Evolutionary conservation across 2,113 vertebrate genomes (phyloP).

Genomic region (Caranx ignobilis): DNA sequence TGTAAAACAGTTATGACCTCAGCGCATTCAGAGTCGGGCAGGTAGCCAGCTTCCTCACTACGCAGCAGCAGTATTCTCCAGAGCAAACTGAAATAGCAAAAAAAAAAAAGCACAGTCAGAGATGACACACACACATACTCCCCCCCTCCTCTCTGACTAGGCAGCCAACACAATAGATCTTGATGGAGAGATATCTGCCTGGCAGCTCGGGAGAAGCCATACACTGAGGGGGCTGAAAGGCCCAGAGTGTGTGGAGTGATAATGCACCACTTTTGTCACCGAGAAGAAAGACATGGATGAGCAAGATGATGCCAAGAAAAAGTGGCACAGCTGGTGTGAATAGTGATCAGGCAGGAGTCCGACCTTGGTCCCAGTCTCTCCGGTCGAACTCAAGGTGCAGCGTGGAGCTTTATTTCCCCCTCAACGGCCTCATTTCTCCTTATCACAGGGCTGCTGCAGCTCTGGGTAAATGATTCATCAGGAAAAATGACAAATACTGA

Average conservation of each 20-base stretch:
- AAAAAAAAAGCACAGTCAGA: slow-evolving; percentile 56
- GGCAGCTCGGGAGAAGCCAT: slow-evolving; percentile 49
- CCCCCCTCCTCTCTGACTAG: slow-evolving; percentile 22
- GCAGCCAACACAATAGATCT: slow-evolving; percentile 57
- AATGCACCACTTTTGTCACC: slow-evolving; percentile 19
- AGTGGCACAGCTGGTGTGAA: not conserved
- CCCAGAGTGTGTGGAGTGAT: slow-evolving; percentile 35
- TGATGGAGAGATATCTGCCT: slow-evolving; percentile 66
- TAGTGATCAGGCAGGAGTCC: slow-evolving; percentile 3
- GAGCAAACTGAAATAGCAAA: slow-evolving; percentile 61
- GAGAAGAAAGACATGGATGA: not conserved
- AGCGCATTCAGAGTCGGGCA: slow-evolving; percentile 59
- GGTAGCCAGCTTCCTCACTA: slow-evolving; percentile 71
- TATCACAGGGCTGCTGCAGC: not conserved
- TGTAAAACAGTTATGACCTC: slow-evolving; percentile 69
- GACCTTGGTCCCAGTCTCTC: slow-evolving; percentile 18
- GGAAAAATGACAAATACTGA: slow-evolving; percentile 31
- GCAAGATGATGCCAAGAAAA: not conserved
- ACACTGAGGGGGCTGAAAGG: slow-evolving; percentile 45
- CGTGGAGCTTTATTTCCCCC: not conserved
- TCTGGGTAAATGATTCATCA: slow-evolving; percentile 45
- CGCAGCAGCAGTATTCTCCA: slow-evolving; percentile 56
- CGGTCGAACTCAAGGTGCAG: not conserved
- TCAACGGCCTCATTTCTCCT: not conserved
- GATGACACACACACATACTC: slow-evolving; percentile 52